A percentile compares a stretch with the other conserved stretches of the same genome.
These are phyloP conservation scores for Syngnathus rostellatus DNA, from an alignment of 2,797 vertebrate genomes.

Conservation along the genomic window DNA sequence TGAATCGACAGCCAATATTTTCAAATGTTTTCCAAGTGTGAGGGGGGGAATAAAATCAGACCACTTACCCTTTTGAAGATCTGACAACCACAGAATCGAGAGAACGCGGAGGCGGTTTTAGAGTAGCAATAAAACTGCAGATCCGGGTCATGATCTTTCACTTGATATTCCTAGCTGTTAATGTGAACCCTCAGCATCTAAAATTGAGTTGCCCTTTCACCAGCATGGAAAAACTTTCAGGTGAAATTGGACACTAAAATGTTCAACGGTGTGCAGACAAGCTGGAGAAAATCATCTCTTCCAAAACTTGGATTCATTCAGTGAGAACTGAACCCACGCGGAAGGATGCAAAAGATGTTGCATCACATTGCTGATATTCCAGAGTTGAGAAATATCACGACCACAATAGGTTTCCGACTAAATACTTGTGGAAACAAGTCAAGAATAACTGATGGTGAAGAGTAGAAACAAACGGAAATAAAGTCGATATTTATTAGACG, in stretches of 20 bases:
- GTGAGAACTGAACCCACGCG: too few relatives aligned
- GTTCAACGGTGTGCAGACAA: background rate
- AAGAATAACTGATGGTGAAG: background rate
- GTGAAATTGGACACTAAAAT: background rate
- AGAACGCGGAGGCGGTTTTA: background rate
- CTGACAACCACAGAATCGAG: background rate
- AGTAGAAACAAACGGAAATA: background rate
- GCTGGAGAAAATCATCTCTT: background rate
- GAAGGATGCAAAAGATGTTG: background rate
- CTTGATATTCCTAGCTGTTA: conserved; percentile 2
- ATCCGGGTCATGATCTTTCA: conserved; percentile 4
- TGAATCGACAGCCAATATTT: background rate
- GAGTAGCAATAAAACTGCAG: background rate
- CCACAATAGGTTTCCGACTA: background rate
- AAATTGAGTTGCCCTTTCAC: background rate
- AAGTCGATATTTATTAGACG: background rate
- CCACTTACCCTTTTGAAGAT: background rate
- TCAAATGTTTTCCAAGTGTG: background rate
- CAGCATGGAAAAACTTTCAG: background rate
- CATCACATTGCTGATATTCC: background rate
- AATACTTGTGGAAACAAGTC: background rate
- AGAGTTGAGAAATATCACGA: background rate
- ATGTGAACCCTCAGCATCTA: background rate
- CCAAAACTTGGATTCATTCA: background rate
- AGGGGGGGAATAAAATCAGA: background rate